These are phyloP conservation scores for Aulostomus chinensis DNA, from an alignment of 2,797 vertebrate genomes.

Conservation along the genomic window DNA sequence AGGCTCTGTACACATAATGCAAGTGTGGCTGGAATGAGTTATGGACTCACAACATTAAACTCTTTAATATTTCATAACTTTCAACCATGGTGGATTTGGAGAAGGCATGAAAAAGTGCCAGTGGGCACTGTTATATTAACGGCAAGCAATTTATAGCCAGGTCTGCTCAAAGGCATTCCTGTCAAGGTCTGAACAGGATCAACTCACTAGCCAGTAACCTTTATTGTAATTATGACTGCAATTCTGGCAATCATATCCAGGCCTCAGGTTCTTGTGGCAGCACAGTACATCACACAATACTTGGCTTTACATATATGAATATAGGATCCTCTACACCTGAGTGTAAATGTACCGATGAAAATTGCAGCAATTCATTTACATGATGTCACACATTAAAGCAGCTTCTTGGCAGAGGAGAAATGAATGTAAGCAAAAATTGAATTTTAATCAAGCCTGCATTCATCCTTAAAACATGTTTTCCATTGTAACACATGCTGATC, in stretches of 20 bases:
- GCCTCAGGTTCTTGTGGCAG: conserved; percentile 6
- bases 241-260: conserved; percentile 19
- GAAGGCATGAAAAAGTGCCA: conserved; percentile 40
- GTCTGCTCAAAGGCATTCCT: conserved; percentile 41
- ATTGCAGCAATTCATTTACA: no score
- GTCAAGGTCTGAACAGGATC: conserved; percentile 35
- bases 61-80: conserved; percentile 70
- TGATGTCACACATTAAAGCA: no score
- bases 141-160: conserved; percentile 52
- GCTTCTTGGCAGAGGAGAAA: no score
- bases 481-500: not conserved
- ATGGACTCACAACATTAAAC: conserved; percentile 53
- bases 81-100: conserved; percentile 40
- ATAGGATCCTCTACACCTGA: no score
- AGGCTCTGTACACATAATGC: conserved; percentile 49
- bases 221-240: conserved; percentile 49
- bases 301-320: not conserved
- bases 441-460: no score
- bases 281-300: conserved; percentile 4
- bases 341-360: no score
- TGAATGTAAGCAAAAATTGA: no score
- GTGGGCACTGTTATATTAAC: conserved; percentile 44
- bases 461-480: no score
- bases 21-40: conserved; percentile 60
- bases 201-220: conserved; percentile 27